Evolutionary conservation across 2,888 invertebrate species (phyloP), one percentile per base, ranked within the genome.

Genomic region (Agrilus mali): DNA sequence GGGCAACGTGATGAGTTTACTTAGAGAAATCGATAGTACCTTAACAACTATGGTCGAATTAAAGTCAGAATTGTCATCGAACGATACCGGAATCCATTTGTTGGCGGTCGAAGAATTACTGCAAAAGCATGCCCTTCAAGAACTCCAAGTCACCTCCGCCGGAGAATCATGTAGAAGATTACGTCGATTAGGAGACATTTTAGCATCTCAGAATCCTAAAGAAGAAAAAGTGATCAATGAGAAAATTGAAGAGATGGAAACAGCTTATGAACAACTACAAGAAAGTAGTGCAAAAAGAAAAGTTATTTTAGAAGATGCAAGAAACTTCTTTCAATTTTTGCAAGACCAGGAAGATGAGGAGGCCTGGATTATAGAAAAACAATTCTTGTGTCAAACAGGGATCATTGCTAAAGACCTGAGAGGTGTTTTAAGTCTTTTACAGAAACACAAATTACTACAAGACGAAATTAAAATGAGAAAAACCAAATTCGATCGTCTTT

Each of bases 321-420:
- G 93, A 46, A 87, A 89, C 60, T 87, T 93, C 58, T 95, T 86
- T 70, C 93, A 95, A 67, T 95, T 97, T 68, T 70, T 95, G 45
- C 93, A 95, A 66, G 96, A 97, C 61, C 87, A 93, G 55, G 96
- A 97, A 56, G 97, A 97, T 57, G 97, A 97, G 66, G 95, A 96
- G 69, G 83, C 89, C 1, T 97, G 97, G 96, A 74, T 97, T 42
- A 80, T 87, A 1, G 97, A 98, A 61, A 94, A 93, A 61, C 90
- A 94, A 63, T 75, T 89, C 5, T 85, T 95, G 47, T 94, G 95
- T 63, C 86, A 86, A 60, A 83, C 93, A 0, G 88, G 87, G n/a
- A 86, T 94, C 20, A 82, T 87, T 0, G 93, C 94, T 1, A 95
- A 94, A 65, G 96, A 98, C 65, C 69, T 96, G 37, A 76, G 89